Percentiles rank a stretch among this genome's conserved stretches.
Evolutionary conservation across 2,797 vertebrate species (phyloP).

Genomic region (Poliocrania exsul): DNA sequence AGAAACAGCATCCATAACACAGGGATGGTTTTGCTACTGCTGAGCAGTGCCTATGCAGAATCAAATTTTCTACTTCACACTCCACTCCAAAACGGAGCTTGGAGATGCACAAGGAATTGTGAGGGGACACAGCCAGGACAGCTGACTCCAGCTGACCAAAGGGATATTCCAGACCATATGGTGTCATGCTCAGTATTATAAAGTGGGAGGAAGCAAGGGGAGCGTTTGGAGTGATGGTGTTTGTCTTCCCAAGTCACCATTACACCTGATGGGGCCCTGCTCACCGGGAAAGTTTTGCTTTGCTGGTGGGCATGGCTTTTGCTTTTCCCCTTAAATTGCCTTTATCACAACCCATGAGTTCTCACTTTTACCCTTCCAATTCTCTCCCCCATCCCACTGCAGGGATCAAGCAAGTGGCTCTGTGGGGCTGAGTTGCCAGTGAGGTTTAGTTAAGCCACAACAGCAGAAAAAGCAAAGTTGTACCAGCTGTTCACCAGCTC

Average conservation of each 20-base stretch:
- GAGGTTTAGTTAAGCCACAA: not conserved
- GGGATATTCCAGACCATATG: not conserved
- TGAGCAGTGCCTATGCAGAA: not conserved
- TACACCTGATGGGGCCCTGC: not conserved
- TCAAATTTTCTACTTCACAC: not conserved
- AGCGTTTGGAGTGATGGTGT: not conserved
- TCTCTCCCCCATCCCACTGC: not conserved
- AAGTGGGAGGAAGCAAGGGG: not conserved
- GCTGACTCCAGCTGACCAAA: not conserved
- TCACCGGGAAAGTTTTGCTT: not conserved
- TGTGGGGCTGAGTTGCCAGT: not conserved
- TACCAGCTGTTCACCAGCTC: not conserved
- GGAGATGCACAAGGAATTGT: not conserved
- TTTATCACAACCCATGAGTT: not conserved
- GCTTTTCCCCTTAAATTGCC: not conserved
- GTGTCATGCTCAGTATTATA: not conserved
- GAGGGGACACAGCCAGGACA: not conserved
- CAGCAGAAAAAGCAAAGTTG: not conserved
- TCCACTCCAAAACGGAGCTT: not conserved
- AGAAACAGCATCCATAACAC: not conserved
- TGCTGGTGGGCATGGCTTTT: not conserved
- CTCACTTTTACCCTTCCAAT: not conserved
- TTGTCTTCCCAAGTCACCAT: not conserved
- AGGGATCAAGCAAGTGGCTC: not conserved
- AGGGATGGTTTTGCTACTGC: not conserved